Conservation (phyloP, 1,140 invertebrate genomes). For the Orchesella cincta region DNA sequence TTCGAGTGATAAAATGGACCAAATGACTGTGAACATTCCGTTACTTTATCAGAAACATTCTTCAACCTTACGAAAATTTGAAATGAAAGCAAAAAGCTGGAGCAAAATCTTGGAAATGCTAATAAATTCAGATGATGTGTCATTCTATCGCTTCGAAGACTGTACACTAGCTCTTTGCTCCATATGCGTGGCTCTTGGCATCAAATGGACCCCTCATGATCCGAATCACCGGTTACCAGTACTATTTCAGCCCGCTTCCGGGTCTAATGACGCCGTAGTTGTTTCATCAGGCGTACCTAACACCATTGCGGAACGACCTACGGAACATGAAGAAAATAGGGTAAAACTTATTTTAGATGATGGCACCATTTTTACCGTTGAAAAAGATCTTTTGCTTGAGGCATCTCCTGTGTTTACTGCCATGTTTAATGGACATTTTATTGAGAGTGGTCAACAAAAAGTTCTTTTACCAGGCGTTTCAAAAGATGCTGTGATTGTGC, state of each 20-base stretch:
- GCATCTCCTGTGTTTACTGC: constrained; percentile 40
- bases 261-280: neutral
- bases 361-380: neutral
- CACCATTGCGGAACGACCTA: neutral
- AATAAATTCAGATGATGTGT: constrained; percentile 5
- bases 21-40: constrained; percentile 31
- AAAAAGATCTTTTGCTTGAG: constrained; percentile 26
- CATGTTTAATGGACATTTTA: constrained; percentile 41
- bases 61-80: constrained; percentile 24
- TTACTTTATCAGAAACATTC: constrained; percentile 26
- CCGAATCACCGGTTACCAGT: neutral
- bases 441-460: constrained; percentile 24
- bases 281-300: neutral
- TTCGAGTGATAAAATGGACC: neutral
- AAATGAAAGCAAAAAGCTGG: constrained; percentile 33
- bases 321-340: neutral
- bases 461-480: constrained; percentile 28
- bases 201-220: constrained; percentile 19
- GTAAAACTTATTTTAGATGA: constrained; percentile 30
- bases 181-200: constrained; percentile 25
- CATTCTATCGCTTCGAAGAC: constrained; percentile 24
- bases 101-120: constrained; percentile 29
- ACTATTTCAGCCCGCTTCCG: no score
- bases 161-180: constrained; percentile 32
- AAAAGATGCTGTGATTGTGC: neutral